Evolutionary conservation across 2,888 invertebrate species (phyloP).

Genomic region (Brassicogethes aeneus): DNA sequence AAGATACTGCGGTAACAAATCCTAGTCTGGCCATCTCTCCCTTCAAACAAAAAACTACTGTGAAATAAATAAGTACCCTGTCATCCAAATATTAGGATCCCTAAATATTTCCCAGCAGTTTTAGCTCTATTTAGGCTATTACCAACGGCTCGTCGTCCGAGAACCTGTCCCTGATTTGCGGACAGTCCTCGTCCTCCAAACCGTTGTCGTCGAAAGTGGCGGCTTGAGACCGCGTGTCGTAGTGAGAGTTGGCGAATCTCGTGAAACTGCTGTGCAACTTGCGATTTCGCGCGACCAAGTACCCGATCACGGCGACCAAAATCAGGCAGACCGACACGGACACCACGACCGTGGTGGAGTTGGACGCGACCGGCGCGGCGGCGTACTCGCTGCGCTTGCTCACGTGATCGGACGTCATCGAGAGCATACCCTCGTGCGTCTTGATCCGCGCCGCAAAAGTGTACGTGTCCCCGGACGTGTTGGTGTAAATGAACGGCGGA

Average conservation of each 20-base stretch:
- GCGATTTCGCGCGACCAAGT: slow-evolving; percentile 55
- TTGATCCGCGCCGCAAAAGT: slow-evolving; percentile 55
- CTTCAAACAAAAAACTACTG: neutral
- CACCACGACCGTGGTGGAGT: slow-evolving; percentile 36
- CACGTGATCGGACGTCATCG: slow-evolving; percentile 52
- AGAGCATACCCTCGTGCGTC: slow-evolving; percentile 52
- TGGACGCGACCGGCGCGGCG: slow-evolving; percentile 11
- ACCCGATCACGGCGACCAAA: slow-evolving; percentile 50
- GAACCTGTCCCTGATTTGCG: slow-evolving; percentile 76
- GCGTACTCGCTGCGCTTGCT: slow-evolving; percentile 26
- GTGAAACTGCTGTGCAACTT: slow-evolving; percentile 70
- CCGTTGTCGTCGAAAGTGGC: slow-evolving; percentile 72
- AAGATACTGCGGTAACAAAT: slow-evolving; percentile 10
- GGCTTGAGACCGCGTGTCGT: slow-evolving; percentile 78
- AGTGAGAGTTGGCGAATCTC: slow-evolving; percentile 74
- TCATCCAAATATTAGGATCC: neutral
- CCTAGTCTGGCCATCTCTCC: slow-evolving; percentile 12
- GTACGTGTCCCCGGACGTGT: slow-evolving; percentile 48
- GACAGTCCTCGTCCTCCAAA: slow-evolving; percentile 76
- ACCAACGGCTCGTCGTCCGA: slow-evolving; percentile 92
- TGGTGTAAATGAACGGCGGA: slow-evolving; percentile 48
- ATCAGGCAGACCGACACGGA: slow-evolving; percentile 36
- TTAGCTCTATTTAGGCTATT: slow-evolving; percentile 56
- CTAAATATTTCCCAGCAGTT: slow-evolving; percentile 1
- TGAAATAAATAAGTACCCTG: neutral